phyloP scores from a whole-genome alignment of 2,888 invertebrate species.

The Callimorpha dominula region DNA sequence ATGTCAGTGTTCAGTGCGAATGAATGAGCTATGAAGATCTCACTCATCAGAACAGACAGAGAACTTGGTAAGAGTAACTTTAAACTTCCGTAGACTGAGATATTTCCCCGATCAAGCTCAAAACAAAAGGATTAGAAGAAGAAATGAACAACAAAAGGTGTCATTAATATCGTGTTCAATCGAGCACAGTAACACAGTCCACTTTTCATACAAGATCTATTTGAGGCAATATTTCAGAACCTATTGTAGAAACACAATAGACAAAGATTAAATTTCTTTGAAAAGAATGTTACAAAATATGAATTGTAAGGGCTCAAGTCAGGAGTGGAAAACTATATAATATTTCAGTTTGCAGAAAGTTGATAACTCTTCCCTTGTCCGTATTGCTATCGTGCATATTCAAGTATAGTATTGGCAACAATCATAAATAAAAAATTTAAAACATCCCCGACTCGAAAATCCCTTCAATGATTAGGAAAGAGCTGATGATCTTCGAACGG shows the following conservation, averaged over 20 bases:
- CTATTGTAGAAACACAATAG: slow-evolving; percentile 47
- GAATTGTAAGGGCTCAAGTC: slow-evolving; percentile 23
- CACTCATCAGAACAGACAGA: not conserved
- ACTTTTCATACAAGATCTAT: slow-evolving; percentile 37
- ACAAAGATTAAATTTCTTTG: slow-evolving; percentile 48
- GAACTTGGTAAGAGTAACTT: not conserved
- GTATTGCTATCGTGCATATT: not conserved
- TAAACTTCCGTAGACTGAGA: not conserved
- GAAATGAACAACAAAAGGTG: not conserved
- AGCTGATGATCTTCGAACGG: too few species aligned
- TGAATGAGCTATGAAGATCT: not conserved
- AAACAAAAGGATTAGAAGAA: not conserved
- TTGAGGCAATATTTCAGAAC: slow-evolving; percentile 38
- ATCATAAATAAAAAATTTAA: too few species aligned
- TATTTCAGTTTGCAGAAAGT: not conserved
- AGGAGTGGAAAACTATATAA: slow-evolving; percentile 5
- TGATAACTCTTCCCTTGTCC: not conserved
- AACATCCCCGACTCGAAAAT: too few species aligned
- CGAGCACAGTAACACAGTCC: slow-evolving; percentile 14
- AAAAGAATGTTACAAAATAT: slow-evolving; percentile 43
- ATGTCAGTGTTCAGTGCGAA: too few species aligned
- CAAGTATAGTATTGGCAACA: too few species aligned
- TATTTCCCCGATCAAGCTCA: not conserved
- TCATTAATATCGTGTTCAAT: not conserved
- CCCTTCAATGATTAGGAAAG: too few species aligned